Conservation (phyloP, 2,888 invertebrate species). For the Rhamphomyia laevipes region DNA sequence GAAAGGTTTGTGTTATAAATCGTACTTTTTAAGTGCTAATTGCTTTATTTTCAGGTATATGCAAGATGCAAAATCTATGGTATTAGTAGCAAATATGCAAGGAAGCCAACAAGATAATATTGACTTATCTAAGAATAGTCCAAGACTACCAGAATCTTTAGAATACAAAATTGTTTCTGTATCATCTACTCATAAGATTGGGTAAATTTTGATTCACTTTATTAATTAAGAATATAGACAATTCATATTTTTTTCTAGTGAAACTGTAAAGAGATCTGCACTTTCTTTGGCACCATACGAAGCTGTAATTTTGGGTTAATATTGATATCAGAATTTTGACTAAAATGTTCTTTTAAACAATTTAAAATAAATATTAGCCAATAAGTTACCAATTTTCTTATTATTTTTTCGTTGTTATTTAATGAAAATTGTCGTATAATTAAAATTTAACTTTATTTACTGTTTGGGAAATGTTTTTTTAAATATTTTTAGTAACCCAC, state of each 20-base stretch:
- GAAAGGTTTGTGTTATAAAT: constrained; percentile 23
- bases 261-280: not conserved
- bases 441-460: no score
- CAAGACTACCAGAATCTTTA: not conserved
- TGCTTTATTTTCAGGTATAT: constrained; percentile 7
- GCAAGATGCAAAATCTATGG: constrained; percentile 15
- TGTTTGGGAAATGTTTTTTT: no score
- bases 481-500: no score
- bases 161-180: not conserved
- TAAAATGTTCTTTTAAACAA: no score
- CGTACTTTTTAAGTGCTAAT: not conserved
- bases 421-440: no score
- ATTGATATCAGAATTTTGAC: no score
- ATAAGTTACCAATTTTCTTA: no score
- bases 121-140: not conserved
- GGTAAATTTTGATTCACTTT: not conserved
- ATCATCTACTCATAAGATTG: not conserved
- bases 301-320: not conserved
- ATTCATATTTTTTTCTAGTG: not conserved
- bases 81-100: constrained; percentile 25
- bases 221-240: no score
- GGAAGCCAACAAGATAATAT: not conserved
- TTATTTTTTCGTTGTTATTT: no score
- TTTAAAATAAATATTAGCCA: no score
- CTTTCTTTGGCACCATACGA: not conserved